phyloP scores from a whole-genome alignment of 2,888 invertebrate species.

The Ectemnius cavifrons region DNA sequence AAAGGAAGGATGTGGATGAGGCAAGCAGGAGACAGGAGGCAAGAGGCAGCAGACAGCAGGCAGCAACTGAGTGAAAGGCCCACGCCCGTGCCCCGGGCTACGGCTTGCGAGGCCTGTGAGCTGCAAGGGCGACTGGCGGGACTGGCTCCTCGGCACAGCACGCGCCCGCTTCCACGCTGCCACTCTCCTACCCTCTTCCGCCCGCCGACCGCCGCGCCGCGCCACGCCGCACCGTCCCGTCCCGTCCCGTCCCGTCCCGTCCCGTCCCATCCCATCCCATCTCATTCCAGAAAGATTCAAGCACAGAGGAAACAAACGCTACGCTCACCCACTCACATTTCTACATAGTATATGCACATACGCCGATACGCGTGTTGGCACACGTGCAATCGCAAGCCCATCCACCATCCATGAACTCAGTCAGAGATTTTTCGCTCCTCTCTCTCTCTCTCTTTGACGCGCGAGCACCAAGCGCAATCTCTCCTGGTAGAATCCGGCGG shows the following conservation, averaged over 20 bases:
- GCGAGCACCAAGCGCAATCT: slow-evolving; percentile 50
- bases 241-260: no score
- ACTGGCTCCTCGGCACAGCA: slow-evolving; percentile 60
- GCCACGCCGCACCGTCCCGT: no score
- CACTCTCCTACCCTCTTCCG: neutral
- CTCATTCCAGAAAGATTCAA: no score
- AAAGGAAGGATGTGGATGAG: slow-evolving; percentile 75
- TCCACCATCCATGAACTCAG: slow-evolving; percentile 52
- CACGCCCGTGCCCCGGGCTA: slow-evolving; percentile 78
- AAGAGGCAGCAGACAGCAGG: slow-evolving; percentile 60
- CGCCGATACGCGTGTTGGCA: slow-evolving; percentile 51
- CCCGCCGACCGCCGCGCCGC: neutral
- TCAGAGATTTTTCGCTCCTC: slow-evolving; percentile 43
- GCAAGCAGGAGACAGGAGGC: slow-evolving; percentile 49
- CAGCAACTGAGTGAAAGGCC: slow-evolving; percentile 77
- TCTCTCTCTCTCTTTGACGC: slow-evolving; percentile 12
- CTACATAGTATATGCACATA: slow-evolving; percentile 9
- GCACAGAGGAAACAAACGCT: neutral
- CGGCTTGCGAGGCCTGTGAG: slow-evolving; percentile 50
- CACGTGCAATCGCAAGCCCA: slow-evolving; percentile 54
- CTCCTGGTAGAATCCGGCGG: slow-evolving; percentile 50
- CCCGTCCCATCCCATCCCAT: no score
- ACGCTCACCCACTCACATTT: slow-evolving; percentile 24
- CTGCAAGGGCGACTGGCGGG: slow-evolving; percentile 76
- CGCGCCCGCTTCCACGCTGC: slow-evolving; percentile 10